Evolutionary conservation across 2,797 vertebrate genomes (phyloP), one percentile per base, ranked within the genome.

Genomic region (Pipistrellus pipistrellus): DNA sequence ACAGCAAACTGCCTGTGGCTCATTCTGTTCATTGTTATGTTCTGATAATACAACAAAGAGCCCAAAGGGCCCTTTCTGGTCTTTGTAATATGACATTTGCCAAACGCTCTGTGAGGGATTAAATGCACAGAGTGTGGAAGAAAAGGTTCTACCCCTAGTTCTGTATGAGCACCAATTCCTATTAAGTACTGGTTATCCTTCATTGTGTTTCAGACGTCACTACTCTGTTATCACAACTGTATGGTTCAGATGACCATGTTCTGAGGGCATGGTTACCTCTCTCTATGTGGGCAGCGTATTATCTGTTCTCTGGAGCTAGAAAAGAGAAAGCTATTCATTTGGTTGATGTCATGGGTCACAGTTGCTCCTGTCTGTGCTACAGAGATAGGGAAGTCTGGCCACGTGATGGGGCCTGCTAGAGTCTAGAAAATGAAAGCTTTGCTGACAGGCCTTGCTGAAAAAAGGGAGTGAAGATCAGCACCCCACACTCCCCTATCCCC

Each of bases 291-390:
- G 72, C 41, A 83, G 38, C 18, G 30, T n/a, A 12, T 23, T 68
- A 38, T 76, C 64, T 90, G 35, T 59, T 85, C 51, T 64, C 66
- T 57, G 32, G 66, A 85, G 30, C 53, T 72, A 53, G 62, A 80
- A 90, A 88, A 72, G 41, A 78, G 68, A 91, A 85, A 90, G 68
- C 12, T 59, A 13, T 75, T 92, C 15, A 55, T 88, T 93, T 66
- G 68, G 30, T 69, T 83, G 57, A 30, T 82, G 72, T 57, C 51
- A 21, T 3, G 23, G 82, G 55, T 85, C 89, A 62, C 57, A 72
- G 55, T n/a, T 66, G 0, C 51, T 48, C 64, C 80, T 83, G 12
- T 64, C 72, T 59, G 46, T 51, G 48, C 20, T 73, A 11, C 57
- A 90, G n/a, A 94, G 73, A 83, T 44, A 85, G 81, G 80, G 77